These are phyloP conservation scores for Sacculina carcini DNA, from an alignment of 2,888 invertebrate genomes.

Conservation along the genomic window DNA sequence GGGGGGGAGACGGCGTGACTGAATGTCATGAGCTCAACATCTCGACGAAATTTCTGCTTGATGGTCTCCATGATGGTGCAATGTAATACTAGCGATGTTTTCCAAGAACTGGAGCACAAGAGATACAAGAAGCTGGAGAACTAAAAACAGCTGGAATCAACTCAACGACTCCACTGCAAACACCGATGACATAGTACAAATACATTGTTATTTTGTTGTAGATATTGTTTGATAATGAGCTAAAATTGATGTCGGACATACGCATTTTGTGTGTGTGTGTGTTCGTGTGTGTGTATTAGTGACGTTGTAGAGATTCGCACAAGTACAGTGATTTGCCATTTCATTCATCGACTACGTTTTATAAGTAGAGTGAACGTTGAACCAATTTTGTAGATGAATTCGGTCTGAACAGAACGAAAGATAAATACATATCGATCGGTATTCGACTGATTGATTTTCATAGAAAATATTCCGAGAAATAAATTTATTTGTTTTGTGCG, in stretches of 20 bases:
- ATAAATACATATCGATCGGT: neutral
- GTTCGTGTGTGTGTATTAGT: neutral
- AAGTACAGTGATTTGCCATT: conserved; percentile 5
- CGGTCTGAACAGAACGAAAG: neutral
- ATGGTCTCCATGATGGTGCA: too few relatives aligned
- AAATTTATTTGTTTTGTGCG: neutral
- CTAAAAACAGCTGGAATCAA: too few relatives aligned
- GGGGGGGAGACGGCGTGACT: too few relatives aligned
- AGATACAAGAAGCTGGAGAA: too few relatives aligned
- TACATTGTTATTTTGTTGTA: too few relatives aligned
- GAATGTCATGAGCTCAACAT: too few relatives aligned
- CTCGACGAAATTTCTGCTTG: too few relatives aligned
- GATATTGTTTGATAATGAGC: too few relatives aligned
- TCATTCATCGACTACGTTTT: conserved; percentile 6
- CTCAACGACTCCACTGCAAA: too few relatives aligned
- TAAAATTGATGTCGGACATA: neutral
- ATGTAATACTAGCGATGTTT: too few relatives aligned
- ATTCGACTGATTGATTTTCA: neutral
- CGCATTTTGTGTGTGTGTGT: neutral
- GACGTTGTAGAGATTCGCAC: neutral
- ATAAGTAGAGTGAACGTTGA: neutral
- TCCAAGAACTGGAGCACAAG: too few relatives aligned
- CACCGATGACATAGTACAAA: too few relatives aligned
- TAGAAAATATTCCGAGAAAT: neutral
- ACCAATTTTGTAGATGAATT: neutral